phyloP scores from a whole-genome alignment of 2,888 invertebrate species.

The Spisula subtruncata region DNA sequence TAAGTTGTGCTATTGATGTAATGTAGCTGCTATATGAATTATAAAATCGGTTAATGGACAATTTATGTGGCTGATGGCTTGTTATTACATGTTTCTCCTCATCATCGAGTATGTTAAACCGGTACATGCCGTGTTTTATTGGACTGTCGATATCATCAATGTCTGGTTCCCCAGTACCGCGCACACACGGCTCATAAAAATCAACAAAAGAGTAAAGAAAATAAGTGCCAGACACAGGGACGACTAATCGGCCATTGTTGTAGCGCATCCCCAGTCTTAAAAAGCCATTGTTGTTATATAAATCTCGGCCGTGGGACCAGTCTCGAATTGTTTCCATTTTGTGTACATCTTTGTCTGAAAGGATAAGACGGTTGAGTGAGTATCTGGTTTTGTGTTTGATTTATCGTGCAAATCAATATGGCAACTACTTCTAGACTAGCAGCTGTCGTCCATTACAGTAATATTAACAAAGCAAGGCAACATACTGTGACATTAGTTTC shows the following conservation, averaged over 20 bases:
- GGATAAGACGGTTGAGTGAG: not conserved
- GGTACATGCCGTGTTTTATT: constrained; percentile 35
- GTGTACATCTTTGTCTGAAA: not conserved
- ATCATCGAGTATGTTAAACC: constrained; percentile 26
- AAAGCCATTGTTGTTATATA: constrained; percentile 23
- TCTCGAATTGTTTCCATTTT: constrained; percentile 27
- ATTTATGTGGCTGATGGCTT: constrained; percentile 30
- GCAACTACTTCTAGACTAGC: no score
- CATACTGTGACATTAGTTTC: no score
- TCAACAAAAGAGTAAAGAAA: constrained; percentile 39
- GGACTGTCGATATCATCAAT: not conserved
- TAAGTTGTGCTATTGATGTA: constrained; percentile 25
- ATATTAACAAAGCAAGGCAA: no score
- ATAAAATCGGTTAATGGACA: constrained; percentile 25
- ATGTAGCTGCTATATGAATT: constrained; percentile 40
- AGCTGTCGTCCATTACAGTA: no score
- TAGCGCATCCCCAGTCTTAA: constrained; percentile 33
- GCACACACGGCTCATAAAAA: constrained; percentile 18
- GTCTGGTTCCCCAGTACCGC: not conserved
- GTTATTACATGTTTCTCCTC: constrained; percentile 11
- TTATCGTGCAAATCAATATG: no score
- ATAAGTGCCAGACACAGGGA: constrained; percentile 42
- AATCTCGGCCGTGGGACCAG: constrained; percentile 32
- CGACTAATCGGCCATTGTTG: constrained; percentile 43
- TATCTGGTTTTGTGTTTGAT: no score